phyloP scores from a whole-genome alignment of 2,113 vertebrate genomes.

The Phoxinus phoxinus region DNA sequence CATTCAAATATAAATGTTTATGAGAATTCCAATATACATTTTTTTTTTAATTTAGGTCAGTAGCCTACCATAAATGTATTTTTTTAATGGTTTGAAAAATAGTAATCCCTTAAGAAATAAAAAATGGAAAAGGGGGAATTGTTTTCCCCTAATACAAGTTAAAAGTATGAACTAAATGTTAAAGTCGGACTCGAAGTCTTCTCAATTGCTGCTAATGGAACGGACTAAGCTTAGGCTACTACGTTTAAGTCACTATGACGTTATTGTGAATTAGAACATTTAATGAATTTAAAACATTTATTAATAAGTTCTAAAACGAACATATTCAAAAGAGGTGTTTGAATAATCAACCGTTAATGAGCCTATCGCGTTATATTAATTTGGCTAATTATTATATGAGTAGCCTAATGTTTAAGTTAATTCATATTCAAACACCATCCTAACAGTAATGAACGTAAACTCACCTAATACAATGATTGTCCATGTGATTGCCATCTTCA shows the following conservation, averaged over 20 bases:
- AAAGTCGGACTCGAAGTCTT: not conserved
- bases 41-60: too few relatives aligned
- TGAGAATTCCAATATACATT: not conserved
- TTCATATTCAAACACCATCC: not conserved
- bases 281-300: not conserved
- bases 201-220: not conserved
- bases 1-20: not conserved
- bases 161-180: not conserved
- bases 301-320: not conserved
- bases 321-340: not conserved
- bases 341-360: not conserved
- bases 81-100: not conserved
- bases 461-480: constrained; percentile 69
- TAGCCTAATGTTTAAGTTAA: not conserved
- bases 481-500: constrained; percentile 60
- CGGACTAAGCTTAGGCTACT: not conserved
- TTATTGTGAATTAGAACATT: not conserved
- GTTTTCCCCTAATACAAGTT: not conserved
- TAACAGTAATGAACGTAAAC: constrained; percentile 42
- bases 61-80: too few relatives aligned
- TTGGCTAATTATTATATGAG: not conserved
- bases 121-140: not conserved
- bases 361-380: not conserved
- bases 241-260: not conserved
- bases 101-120: not conserved